These are phyloP conservation scores for Xylota sylvarum DNA, from an alignment of 2,888 invertebrate genomes.

Conservation along the genomic window DNA sequence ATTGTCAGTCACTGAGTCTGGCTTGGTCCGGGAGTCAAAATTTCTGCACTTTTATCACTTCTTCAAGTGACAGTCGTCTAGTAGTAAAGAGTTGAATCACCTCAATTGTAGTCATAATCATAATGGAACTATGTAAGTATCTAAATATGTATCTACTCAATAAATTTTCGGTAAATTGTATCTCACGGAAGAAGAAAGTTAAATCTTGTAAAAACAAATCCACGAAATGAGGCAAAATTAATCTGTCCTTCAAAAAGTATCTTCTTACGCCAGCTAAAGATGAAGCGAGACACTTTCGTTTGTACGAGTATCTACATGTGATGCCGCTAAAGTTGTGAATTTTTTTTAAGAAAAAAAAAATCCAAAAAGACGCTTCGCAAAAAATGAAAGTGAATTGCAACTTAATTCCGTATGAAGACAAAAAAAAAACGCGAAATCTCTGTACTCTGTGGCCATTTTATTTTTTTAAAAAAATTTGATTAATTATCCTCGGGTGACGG, in stretches of 20 bases:
- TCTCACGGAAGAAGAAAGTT: slow-evolving; percentile 22
- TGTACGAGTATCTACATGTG: background rate
- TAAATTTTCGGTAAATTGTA: background rate
- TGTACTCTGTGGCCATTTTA: background rate
- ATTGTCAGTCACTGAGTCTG: background rate
- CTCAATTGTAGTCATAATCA: background rate
- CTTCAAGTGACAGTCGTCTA: background rate
- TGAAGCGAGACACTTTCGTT: background rate
- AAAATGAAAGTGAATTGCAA: slow-evolving; percentile 37
- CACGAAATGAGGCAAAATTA: background rate
- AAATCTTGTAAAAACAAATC: background rate
- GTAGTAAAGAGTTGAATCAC: background rate
- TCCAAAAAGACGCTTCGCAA: background rate
- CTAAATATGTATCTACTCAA: background rate
- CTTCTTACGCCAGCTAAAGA: background rate
- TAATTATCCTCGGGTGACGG: slow-evolving; percentile 39
- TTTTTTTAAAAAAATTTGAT: slow-evolving; percentile 12
- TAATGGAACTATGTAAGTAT: background rate
- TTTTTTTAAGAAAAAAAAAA: background rate
- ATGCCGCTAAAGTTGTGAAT: background rate
- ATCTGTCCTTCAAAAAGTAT: slow-evolving; percentile 4
- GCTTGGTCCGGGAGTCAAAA: background rate
- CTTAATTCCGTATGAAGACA: background rate
- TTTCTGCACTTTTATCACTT: background rate
- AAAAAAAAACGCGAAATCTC: background rate